Evolutionary conservation across 2,797 vertebrate species (phyloP).

Genomic region (Sebastes vulpes): DNA sequence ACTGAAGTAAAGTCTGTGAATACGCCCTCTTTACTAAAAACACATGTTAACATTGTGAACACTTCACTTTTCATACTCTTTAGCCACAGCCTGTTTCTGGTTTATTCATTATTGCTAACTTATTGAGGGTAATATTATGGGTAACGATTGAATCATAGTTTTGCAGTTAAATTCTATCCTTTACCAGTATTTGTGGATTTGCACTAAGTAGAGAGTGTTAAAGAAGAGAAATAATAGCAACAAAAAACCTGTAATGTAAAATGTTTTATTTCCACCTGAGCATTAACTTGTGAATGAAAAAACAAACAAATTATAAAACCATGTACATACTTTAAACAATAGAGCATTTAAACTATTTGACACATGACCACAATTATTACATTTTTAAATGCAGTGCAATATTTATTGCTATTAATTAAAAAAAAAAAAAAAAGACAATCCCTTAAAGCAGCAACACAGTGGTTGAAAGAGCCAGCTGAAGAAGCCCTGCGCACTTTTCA

Average conservation of each 20-base stretch:
- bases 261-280: background rate
- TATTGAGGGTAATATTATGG: background rate
- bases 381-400: background rate
- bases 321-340: background rate
- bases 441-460: too few species aligned
- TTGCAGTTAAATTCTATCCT: background rate
- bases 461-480: too few species aligned
- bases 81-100: background rate
- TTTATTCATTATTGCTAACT: background rate
- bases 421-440: too few species aligned
- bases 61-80: background rate
- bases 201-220: background rate
- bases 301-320: background rate
- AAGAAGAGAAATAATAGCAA: background rate
- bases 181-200: background rate
- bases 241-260: background rate
- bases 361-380: background rate
- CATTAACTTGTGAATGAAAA: background rate
- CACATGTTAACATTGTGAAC: background rate
- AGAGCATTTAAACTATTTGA: background rate
- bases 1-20: background rate
- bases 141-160: background rate
- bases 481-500: accelerated
- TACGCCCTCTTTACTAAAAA: background rate
- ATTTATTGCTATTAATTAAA: background rate